Evolutionary conservation across 2,797 vertebrate species (phyloP).

Genomic region (Platalea minor): DNA sequence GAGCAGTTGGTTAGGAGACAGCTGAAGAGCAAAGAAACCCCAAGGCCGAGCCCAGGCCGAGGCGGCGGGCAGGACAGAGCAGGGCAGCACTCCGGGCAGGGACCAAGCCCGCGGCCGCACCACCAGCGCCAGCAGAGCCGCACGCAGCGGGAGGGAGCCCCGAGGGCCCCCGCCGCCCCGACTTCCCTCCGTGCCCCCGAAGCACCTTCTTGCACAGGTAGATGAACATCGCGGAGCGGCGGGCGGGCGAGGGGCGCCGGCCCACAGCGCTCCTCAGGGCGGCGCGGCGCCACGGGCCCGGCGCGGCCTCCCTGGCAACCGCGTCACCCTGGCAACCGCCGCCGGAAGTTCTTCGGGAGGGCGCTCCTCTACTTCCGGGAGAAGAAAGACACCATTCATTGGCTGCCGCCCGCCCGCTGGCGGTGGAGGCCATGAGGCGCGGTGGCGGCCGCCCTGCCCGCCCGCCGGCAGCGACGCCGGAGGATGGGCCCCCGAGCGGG

Average conservation of each 20-base stretch:
- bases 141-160: neutral
- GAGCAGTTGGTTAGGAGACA: accelerated
- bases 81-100: neutral
- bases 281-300: neutral
- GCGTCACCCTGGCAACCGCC: constrained; percentile 58
- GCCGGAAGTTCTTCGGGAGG: neutral
- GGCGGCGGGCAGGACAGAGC: neutral
- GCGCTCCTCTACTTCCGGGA: neutral
- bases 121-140: neutral
- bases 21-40: neutral
- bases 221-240: constrained; percentile 82
- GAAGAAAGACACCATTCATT: accelerated
- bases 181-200: neutral
- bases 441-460: no score
- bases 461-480: neutral
- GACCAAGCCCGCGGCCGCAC: neutral
- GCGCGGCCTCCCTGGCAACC: accelerated
- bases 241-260: accelerated
- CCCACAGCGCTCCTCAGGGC: neutral
- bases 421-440: accelerated
- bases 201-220: constrained; percentile 95
- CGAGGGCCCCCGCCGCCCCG: neutral
- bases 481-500: neutral
- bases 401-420: no score
- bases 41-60: neutral